These are phyloP conservation scores for Pogonophryne albipinna DNA, from an alignment of 2,797 vertebrate genomes.

Conservation along the genomic window DNA sequence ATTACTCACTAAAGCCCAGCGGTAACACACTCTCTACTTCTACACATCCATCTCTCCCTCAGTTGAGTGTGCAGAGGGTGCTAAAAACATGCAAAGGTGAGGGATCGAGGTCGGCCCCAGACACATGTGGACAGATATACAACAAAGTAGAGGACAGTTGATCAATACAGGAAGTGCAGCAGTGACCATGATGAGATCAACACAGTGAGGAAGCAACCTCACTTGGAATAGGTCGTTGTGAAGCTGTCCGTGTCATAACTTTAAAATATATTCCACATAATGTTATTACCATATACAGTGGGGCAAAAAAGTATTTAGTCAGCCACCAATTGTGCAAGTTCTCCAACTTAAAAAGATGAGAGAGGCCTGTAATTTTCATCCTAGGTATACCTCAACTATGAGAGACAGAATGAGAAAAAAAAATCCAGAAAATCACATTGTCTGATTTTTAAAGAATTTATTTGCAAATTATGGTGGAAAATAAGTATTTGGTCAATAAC, in stretches of 20 bases:
- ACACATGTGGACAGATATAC: constrained; percentile 43
- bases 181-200: constrained; percentile 41
- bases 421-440: too few relatives aligned
- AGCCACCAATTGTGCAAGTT: too few relatives aligned
- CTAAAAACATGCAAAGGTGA: constrained; percentile 50
- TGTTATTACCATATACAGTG: constrained; percentile 22
- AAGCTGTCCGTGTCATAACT: constrained; percentile 18
- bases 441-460: too few relatives aligned
- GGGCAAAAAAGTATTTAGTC: too few relatives aligned
- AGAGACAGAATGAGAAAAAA: too few relatives aligned
- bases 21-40: constrained; percentile 49
- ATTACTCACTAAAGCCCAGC: constrained; percentile 74
- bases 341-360: too few relatives aligned
- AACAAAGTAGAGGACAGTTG: constrained; percentile 41
- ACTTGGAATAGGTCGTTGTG: constrained; percentile 14
- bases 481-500: too few relatives aligned
- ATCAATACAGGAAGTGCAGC: constrained; percentile 60
- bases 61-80: constrained; percentile 27
- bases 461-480: too few relatives aligned
- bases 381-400: too few relatives aligned
- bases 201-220: background rate
- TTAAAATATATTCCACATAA: constrained; percentile 41
- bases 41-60: constrained; percentile 40
- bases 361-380: too few relatives aligned
- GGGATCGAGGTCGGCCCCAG: constrained; percentile 33